Conservation (phyloP, 2,888 invertebrate genomes). For the Lingula anatina region DNA sequence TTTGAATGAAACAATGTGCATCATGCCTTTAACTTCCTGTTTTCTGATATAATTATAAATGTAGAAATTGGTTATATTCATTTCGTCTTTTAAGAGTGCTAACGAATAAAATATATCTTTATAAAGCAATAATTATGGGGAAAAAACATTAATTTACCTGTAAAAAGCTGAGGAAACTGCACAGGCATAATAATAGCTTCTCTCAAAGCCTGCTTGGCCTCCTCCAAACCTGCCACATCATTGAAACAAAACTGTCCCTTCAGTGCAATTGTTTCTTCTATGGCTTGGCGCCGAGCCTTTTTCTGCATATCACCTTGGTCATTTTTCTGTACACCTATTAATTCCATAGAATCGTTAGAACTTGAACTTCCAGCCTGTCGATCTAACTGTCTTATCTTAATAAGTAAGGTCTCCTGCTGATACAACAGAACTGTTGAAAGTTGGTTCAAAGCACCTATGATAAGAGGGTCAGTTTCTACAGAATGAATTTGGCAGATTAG, state of each 20-base stretch:
- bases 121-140: neutral
- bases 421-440: neutral
- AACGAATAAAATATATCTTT: neutral
- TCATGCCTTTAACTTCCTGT: too few relatives aligned
- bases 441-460: slow-evolving; percentile 1
- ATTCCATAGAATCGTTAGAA: too few relatives aligned
- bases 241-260: slow-evolving; percentile 35
- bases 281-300: slow-evolving; percentile 21
- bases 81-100: neutral
- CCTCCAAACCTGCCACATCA: slow-evolving; percentile 56
- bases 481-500: neutral
- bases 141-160: slow-evolving; percentile 27
- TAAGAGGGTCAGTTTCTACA: slow-evolving; percentile 2
- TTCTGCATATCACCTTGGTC: slow-evolving; percentile 18
- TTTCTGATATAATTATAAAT: too few relatives aligned
- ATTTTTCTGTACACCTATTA: too few relatives aligned
- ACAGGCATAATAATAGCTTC: slow-evolving; percentile 57
- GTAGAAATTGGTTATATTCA: neutral
- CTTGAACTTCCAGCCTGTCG: too few relatives aligned
- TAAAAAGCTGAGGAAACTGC: slow-evolving; percentile 58
- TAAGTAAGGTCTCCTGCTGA: neutral
- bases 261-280: slow-evolving; percentile 36
- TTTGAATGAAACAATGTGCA: too few relatives aligned
- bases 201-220: slow-evolving; percentile 55
- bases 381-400: neutral